phyloP scores from a whole-genome alignment of 2,113 vertebrate genomes.

The Saccopteryx bilineata region DNA sequence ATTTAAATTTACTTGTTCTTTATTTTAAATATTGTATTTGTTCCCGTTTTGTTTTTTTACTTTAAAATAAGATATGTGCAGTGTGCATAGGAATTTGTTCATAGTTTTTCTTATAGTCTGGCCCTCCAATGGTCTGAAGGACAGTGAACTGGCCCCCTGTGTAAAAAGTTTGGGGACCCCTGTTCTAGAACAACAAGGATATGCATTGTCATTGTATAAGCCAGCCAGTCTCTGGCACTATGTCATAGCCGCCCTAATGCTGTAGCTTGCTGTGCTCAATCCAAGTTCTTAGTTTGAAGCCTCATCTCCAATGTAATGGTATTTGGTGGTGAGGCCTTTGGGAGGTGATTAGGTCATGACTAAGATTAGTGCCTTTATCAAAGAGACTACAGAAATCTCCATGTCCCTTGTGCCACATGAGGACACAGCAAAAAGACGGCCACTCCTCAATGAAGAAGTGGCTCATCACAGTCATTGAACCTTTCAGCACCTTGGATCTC shows the following conservation, averaged over 20 bases:
- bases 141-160: no score
- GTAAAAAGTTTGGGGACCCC: no score
- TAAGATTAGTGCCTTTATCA: not conserved
- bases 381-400: not conserved
- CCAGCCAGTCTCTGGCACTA: not conserved
- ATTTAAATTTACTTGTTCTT: no score
- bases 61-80: no score
- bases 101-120: no score
- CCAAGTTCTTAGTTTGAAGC: not conserved
- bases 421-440: not conserved
- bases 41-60: no score
- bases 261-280: no score
- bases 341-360: not conserved
- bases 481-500: not conserved
- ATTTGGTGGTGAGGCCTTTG: not conserved
- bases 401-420: not conserved
- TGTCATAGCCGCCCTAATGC: fast-evolving
- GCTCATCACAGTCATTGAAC: not conserved
- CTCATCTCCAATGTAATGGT: no score
- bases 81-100: no score
- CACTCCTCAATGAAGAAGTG: not conserved
- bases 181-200: not conserved
- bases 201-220: not conserved
- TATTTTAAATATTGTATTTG: no score
- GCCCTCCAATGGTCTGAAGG: no score